These are phyloP conservation scores for Parambassis ranga DNA, from an alignment of 2,797 vertebrate genomes.

Conservation along the genomic window DNA sequence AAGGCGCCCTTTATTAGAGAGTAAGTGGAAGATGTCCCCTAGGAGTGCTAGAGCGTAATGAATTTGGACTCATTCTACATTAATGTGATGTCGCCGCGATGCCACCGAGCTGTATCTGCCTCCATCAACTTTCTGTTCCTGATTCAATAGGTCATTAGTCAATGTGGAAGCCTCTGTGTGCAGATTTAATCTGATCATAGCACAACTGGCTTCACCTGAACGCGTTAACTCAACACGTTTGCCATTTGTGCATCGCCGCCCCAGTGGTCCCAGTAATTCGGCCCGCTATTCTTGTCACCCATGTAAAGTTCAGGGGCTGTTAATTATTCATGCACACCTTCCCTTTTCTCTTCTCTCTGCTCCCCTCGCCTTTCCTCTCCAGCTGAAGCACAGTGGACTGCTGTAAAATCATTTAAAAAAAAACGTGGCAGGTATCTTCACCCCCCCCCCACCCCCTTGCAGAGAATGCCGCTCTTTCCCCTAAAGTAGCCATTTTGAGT, in stretches of 20 bases:
- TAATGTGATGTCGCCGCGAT: conserved; percentile 51
- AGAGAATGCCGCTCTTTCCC: conserved; percentile 7
- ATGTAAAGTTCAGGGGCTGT: conserved; percentile 60
- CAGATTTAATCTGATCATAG: conserved; percentile 40
- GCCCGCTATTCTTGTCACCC: conserved; percentile 34
- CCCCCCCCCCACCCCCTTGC: not conserved
- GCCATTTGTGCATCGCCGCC: conserved; percentile 31
- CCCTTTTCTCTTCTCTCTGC: not conserved
- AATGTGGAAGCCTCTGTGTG: conserved; percentile 1
- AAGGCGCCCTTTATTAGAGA: conserved; percentile 68
- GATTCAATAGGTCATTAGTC: conserved; percentile 53
- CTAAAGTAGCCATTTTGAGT: conserved; percentile 49
- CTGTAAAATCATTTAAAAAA: conserved; percentile 57
- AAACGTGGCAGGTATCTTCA: conserved; percentile 5
- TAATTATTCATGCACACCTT: conserved; percentile 64
- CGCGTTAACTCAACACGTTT: conserved; percentile 22
- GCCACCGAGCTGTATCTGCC: conserved; percentile 52
- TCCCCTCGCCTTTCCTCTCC: not conserved
- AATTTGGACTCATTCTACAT: conserved; percentile 70
- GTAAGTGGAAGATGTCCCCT: conserved; percentile 66
- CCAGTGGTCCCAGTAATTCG: conserved; percentile 11
- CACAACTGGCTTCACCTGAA: conserved; percentile 25
- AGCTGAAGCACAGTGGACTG: not conserved
- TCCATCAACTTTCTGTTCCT: conserved; percentile 41
- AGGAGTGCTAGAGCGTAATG: conserved; percentile 67